Evolutionary conservation across 1,140 invertebrate species (phyloP).

Genomic region (Drosophila burlai): DNA sequence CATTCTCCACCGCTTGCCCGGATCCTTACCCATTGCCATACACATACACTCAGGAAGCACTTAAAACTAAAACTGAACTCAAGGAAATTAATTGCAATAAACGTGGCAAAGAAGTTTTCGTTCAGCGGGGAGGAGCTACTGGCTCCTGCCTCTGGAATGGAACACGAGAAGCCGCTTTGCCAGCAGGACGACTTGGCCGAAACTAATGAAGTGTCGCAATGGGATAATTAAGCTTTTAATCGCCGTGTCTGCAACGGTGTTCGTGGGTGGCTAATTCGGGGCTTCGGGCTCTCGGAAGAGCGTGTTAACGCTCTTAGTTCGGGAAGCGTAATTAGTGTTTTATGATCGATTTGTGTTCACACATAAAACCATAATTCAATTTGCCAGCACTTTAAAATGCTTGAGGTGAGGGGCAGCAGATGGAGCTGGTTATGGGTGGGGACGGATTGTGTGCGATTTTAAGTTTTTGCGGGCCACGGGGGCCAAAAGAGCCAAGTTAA

Average conservation of each 20-base stretch:
- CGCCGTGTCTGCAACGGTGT: conserved; percentile 56
- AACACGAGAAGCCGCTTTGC: conserved; percentile 30
- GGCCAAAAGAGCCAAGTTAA: conserved; percentile 67
- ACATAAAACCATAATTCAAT: conserved; percentile 77
- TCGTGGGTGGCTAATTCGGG: conserved; percentile 36
- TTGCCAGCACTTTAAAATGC: conserved; percentile 59
- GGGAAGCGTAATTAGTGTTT: conserved; percentile 75
- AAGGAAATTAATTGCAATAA: conserved; percentile 83
- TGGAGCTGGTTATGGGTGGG: neutral
- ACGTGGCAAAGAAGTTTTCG: conserved; percentile 60
- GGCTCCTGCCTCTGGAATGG: neutral
- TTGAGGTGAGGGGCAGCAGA: neutral
- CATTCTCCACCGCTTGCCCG: neutral
- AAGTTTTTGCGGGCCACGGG: conserved; percentile 62
- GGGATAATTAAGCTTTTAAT: conserved; percentile 83
- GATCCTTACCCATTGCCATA: conserved; percentile 1
- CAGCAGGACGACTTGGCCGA: conserved; percentile 60
- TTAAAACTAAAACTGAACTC: conserved; percentile 77
- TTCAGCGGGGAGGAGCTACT: conserved; percentile 7
- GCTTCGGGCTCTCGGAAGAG: conserved; percentile 20
- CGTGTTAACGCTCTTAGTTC: conserved; percentile 66
- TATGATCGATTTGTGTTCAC: conserved; percentile 79
- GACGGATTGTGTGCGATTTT: conserved; percentile 21
- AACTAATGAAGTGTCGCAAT: conserved; percentile 83
- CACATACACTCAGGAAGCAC: conserved; percentile 51